A percentile compares a stretch with the other conserved stretches of the same genome.
Conservation (phyloP, 2,113 vertebrate genomes). For the Cebus imitator region DNA sequence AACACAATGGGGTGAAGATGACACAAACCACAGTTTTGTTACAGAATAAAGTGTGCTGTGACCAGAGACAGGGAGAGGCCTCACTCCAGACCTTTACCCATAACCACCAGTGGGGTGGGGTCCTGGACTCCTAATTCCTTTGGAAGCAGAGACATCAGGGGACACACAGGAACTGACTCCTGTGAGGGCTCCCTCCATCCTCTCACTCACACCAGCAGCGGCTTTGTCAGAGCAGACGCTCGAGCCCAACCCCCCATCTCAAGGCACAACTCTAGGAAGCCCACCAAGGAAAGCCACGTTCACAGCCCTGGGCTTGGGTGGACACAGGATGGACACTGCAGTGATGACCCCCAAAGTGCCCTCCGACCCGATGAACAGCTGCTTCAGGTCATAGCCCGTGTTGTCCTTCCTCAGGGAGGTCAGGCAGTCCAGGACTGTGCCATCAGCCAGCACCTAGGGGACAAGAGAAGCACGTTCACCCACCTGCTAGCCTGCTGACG, state of each 20-base stretch:
- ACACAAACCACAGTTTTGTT: no score
- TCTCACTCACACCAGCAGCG: not conserved
- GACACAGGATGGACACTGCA: constrained; percentile 93
- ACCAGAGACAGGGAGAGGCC: not conserved
- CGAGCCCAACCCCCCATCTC: accelerated
- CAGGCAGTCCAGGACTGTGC: constrained; percentile 90
- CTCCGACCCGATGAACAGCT: constrained; percentile 97
- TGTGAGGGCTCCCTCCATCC: accelerated
- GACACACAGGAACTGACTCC: accelerated
- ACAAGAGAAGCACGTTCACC: not conserved
- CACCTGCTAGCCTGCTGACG: not conserved
- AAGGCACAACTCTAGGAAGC: not conserved
- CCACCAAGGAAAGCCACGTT: constrained; percentile 94
- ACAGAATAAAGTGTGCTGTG: not conserved
- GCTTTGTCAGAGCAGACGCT: accelerated
- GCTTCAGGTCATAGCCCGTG: constrained; percentile 97
- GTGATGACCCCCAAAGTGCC: constrained; percentile 96
- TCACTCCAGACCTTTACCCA: not conserved
- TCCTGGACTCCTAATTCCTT: not conserved
- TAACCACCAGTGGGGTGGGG: not conserved
- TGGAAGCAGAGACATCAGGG: not conserved
- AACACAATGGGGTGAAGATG: accelerated
- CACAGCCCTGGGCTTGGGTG: constrained; percentile 90
- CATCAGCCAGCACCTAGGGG: constrained; percentile 92
- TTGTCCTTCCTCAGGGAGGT: constrained; percentile 94